Conservation (phyloP, 2,797 vertebrate genomes). For the Betta splendens region DNA sequence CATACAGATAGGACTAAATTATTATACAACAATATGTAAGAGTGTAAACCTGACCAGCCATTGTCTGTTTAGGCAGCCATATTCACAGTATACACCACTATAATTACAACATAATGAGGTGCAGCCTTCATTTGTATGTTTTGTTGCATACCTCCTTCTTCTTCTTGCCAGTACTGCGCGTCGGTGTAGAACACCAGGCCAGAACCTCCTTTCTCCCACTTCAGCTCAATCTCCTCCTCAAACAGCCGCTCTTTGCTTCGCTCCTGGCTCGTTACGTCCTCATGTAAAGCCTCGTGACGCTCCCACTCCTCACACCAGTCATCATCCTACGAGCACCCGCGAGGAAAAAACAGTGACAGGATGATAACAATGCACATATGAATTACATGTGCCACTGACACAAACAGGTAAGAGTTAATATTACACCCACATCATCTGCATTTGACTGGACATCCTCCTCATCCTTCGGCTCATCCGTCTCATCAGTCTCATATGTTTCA, state of each 20-base stretch:
- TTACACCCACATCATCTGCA: conserved; percentile 87
- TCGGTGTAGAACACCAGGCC: conserved; percentile 98
- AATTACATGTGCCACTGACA: background rate
- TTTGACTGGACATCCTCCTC: conserved; percentile 73
- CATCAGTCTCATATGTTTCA: conserved; percentile 54
- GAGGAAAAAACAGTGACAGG: conserved; percentile 3
- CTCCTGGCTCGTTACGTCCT: conserved; percentile 92
- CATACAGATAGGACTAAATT: too few species aligned
- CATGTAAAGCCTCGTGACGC: conserved; percentile 91
- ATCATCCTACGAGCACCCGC: conserved; percentile 81
- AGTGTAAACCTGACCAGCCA: too few species aligned
- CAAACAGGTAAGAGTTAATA: conserved; percentile 39
- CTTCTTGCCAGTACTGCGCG: conserved; percentile 94
- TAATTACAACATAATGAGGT: too few species aligned
- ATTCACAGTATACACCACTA: too few species aligned
- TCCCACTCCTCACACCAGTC: conserved; percentile 97
- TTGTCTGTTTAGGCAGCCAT: too few species aligned
- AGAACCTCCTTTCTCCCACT: conserved; percentile 98
- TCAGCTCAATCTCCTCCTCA: conserved; percentile 95
- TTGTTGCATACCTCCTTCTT: conserved; percentile 86
- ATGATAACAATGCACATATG: background rate
- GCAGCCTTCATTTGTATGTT: too few species aligned
- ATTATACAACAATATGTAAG: too few species aligned
- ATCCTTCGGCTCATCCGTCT: conserved; percentile 43
- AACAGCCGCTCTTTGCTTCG: conserved; percentile 88